A percentile compares a stretch with the other conserved stretches of the same genome.
These are phyloP conservation scores for Toxostoma redivivum DNA, from an alignment of 2,113 vertebrate genomes.

Conservation along the genomic window DNA sequence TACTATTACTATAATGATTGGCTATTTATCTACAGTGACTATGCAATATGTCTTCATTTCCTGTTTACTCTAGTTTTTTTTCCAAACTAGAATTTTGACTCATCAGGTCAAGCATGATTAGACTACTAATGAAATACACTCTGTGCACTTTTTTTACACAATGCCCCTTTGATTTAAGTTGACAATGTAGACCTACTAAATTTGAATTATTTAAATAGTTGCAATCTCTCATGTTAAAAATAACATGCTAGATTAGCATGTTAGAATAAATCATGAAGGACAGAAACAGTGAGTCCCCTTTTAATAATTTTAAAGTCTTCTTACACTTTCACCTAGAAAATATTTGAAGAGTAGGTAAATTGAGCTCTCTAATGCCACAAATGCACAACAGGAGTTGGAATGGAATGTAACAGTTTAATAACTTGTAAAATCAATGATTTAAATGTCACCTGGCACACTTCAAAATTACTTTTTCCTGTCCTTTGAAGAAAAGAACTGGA, in stretches of 20 bases:
- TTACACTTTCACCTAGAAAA: not conserved
- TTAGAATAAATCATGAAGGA: not conserved
- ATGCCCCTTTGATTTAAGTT: not conserved
- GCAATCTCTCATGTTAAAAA: not conserved
- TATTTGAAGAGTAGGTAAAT: not conserved
- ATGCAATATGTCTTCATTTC: not conserved
- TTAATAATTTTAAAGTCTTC: not conserved
- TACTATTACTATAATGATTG: not conserved
- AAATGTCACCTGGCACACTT: not conserved
- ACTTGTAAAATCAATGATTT: not conserved
- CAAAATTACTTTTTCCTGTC: not conserved
- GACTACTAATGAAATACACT: not conserved
- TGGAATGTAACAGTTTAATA: not conserved
- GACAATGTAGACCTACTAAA: not conserved
- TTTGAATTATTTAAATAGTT: not conserved
- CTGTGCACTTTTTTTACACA: not conserved
- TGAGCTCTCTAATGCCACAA: not conserved
- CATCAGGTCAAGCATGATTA: not conserved
- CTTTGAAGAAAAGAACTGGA: not conserved
- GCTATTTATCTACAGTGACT: not conserved
- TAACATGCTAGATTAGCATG: not conserved
- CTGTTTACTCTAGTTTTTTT: not conserved
- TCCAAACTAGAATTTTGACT: not conserved
- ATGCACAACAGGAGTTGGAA: fast-evolving
- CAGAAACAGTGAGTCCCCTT: not conserved